Evolutionary conservation across 2,113 vertebrate species (phyloP), one percentile per base, ranked within the genome.

Genomic region (Oncorhynchus nerka): DNA sequence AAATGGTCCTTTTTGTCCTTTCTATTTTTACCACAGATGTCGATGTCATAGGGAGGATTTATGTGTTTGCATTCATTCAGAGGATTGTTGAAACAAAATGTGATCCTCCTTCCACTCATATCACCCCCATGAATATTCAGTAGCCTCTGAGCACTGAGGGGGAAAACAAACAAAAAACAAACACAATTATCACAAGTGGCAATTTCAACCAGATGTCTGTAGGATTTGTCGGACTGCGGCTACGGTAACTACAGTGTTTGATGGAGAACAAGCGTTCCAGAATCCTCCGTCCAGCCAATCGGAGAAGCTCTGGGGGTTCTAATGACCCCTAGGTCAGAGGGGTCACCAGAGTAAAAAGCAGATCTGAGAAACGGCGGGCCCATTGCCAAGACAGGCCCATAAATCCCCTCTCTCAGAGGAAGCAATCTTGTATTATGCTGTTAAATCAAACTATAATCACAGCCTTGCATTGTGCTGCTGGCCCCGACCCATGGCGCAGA

Each of bases 131-230:
- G 59, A 32, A 71, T 30, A 71, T 73, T 45, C 45, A 6, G 51
- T 51, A 32, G 19, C 39, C 24, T 26, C 22, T 28, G 15, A 66
- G 55, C 20, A 16, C 71, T 3, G 32, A 59, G 75, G 28, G 34
- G 62, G 68, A 75, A 84, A 83, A 76, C 76, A 83, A 83, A 86
- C 79, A 85, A 86, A 83, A 83, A 13, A 73, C 49, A 72, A 30
- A 70, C 24, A 59, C 81, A 78, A 86, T 87, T 86, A 89, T 77
- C 84, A 72, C 75, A 83, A 83, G 79, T 81, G 76, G 78, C 82
- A 83, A 84, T 84, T 83, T 83, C 75, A 79, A 85, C 76, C 88
- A 88, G 89, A 88, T 86, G 88, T 87, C 72, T 55, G 79, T 16
- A 30, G 70, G 79, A 66, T 77, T 73, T 71, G 77, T 49, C n/a